Evolutionary conservation across 2,888 invertebrate species (phyloP), one percentile per base, ranked within the genome.

Genomic region (Protophormia terraenovae): DNA sequence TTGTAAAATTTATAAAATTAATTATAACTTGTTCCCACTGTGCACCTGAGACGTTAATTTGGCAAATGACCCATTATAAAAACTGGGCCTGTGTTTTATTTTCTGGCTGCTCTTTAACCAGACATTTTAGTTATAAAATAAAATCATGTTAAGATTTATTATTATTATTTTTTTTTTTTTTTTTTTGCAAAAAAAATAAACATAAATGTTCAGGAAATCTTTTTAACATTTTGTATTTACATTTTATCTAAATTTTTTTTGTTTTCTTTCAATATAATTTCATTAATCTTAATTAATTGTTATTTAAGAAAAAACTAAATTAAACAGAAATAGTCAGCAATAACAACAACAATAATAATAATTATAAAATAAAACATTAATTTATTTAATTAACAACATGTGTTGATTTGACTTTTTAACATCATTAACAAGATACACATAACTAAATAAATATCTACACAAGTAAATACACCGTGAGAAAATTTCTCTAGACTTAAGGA

Each of bases 321-420:
- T 27, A 12, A 55, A 66, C 29, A 41, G 14, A 35, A 41, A 62
- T 24, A 24, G n/a, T 27, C 7, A 19, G n/a, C n/a, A 10, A 35
- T 58, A 41, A 38, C 12, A 35, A 7, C 19, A 72, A 29, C 10
- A 41, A 45, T 1, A 16, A 55, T 3, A 19, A 55, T 29, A 55
- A 38, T 19, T 35, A 45, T 24, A 58, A 67, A 67, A 67, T 6
- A 64, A 69, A 69, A 83, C 83, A 78, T 69, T 60, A 80, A 73
- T 84, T 81, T 72, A 72, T 80, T 84, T 80, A 84, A 84, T 84
- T 80, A 77, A 84, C 16, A 77, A 77, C 81, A 84, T 72, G 60
- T 84, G 72, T 84, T 60, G 60, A 60, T 67, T 77, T 55, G 72
- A 77, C 66, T 53, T 71, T 64, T 77, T 58, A 72, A 77, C 53